Evolutionary conservation across 2,113 vertebrate genomes (phyloP).

Genomic region (Formicarius rufipectus): DNA sequence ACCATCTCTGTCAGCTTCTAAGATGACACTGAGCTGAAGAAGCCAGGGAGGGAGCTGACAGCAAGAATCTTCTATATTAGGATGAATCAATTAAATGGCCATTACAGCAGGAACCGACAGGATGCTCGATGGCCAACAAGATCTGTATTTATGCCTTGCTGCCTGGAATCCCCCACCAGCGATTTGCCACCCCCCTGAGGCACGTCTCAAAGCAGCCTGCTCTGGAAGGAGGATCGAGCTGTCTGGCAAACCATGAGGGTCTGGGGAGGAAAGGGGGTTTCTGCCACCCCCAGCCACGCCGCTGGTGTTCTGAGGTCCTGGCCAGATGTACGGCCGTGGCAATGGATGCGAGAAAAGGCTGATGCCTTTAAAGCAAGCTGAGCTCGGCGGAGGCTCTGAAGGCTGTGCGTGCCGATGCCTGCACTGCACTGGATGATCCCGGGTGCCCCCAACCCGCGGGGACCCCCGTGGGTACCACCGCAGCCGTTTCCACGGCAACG

Average conservation of each 20-base stretch:
- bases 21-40: neutral
- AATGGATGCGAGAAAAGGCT: neutral
- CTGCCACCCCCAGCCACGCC: fast-evolving
- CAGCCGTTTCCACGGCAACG: conserved; percentile 31
- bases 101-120: neutral
- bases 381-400: neutral
- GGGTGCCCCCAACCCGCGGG: neutral
- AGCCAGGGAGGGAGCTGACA: neutral
- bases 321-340: fast-evolving
- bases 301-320: fast-evolving
- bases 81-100: neutral
- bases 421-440: neutral
- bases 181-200: neutral
- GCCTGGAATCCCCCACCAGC: neutral
- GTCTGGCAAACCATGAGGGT: fast-evolving
- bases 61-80: neutral
- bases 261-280: fast-evolving
- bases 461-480: neutral
- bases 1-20: neutral
- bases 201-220: neutral
- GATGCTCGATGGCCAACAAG: neutral
- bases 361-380: fast-evolving
- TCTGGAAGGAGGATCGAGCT: neutral
- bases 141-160: neutral
- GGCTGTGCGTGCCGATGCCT: neutral